Percentiles rank a stretch among this genome's conserved stretches.
Evolutionary conservation across 2,797 vertebrate genomes (phyloP).

Genomic region (Pipistrellus nathusii): DNA sequence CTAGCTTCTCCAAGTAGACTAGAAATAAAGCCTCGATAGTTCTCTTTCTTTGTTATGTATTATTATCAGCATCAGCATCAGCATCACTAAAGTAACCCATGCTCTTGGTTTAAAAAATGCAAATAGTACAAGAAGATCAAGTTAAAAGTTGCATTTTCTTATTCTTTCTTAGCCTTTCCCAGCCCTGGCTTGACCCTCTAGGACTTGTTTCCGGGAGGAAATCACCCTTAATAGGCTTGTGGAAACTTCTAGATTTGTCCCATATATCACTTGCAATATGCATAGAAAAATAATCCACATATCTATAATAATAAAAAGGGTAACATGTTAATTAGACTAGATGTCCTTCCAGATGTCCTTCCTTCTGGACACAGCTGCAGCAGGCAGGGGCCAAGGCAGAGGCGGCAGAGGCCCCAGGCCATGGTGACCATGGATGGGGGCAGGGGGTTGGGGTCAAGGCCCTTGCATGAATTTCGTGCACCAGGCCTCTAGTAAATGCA

Average conservation of each 20-base stretch:
- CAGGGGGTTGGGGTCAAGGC: no score
- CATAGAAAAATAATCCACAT: background rate
- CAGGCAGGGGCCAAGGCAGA: no score
- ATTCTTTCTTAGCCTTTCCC: background rate
- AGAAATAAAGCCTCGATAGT: background rate
- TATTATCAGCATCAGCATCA: background rate
- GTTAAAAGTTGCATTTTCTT: background rate
- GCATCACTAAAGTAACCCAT: background rate
- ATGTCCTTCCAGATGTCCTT: no score
- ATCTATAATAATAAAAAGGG: no score
- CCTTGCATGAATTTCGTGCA: no score
- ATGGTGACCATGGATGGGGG: no score
- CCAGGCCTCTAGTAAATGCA: background rate
- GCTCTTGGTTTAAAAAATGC: background rate
- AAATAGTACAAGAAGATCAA: background rate
- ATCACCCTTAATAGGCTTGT: background rate
- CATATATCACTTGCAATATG: background rate
- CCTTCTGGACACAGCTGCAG: no score
- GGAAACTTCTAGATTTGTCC: background rate
- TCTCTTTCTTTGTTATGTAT: background rate
- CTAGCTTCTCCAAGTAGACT: background rate
- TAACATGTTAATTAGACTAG: no score
- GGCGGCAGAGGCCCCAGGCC: no score
- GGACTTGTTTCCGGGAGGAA: constrained; percentile 5
- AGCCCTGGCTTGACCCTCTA: background rate